Evolutionary conservation across 2,797 vertebrate genomes (phyloP), one percentile per base, ranked within the genome.

Genomic region (Enteromius anoplus): DNA sequence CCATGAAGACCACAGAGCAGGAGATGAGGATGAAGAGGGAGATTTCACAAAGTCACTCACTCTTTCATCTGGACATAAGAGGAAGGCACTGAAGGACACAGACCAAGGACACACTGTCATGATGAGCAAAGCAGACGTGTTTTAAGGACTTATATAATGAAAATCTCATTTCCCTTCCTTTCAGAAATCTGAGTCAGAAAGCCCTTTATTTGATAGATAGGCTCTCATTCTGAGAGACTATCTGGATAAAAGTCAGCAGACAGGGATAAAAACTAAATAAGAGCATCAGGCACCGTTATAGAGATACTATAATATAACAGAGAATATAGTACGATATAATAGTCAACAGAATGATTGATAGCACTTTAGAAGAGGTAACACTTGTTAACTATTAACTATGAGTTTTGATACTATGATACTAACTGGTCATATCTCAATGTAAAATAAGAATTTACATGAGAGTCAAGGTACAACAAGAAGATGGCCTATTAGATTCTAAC

Each of bases 21-120:
- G 49, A 75, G 55, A 69, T 19, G 45, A 17, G 66, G 34, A 62
- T 80, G 32, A 37, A 72, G 60, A 69, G 21, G 5, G 10, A 51
- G 19, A 70, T 80, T 69, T 66, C 42, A 75, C 12, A 80, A 85
- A 72, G 37, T 62, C 62, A 11, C 42, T 21, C 29, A 23, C 23
- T 42, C 64, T 75, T 65, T 77, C 42, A 75, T 55, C 12, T 45
- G 26, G 23, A 45, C 69, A 37, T 3, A 14, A 58, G 23, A 45
- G 55, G 7, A 65, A 23, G 26, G 34, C 21, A 49, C 11, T 45
- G 60, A 72, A 62, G 29, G 72, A 81, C 71, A 81, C 32, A 73
- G 62, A 34, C 3, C 72, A 81, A 64, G 60, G 76, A 29, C 45
- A 45, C 4, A 21, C 47, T 47, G 70, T 60, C 32, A 10, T 51